Evolutionary conservation across 2,113 vertebrate species (phyloP).

Genomic region (Mohoua ochrocephala): DNA sequence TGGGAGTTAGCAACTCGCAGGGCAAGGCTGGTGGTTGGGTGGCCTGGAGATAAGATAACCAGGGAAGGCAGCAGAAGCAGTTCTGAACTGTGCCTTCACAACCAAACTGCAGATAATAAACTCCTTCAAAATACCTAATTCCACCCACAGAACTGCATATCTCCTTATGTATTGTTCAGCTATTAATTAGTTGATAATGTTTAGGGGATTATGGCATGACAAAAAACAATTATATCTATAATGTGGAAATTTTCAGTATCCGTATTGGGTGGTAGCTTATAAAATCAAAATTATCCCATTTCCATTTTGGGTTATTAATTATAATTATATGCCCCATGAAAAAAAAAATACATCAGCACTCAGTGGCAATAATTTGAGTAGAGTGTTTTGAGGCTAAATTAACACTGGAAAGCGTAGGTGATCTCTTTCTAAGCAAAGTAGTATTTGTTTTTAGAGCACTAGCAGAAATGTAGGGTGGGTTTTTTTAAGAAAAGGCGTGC

Average conservation of each 20-base stretch:
- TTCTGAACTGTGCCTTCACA: background rate
- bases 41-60: background rate
- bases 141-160: background rate
- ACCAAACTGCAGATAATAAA: background rate
- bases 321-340: background rate
- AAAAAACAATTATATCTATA: background rate
- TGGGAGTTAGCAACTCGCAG: background rate
- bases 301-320: conserved; percentile 33
- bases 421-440: background rate
- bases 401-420: conserved; percentile 10
- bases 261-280: background rate
- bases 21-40: background rate
- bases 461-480: background rate
- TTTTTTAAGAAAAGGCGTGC: background rate
- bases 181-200: conserved; percentile 24
- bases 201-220: conserved; percentile 1
- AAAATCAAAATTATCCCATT: conserved; percentile 35
- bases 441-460: background rate
- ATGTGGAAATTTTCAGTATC: background rate
- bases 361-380: background rate
- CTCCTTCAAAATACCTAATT: background rate
- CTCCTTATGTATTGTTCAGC: conserved; percentile 1
- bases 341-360: background rate
- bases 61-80: background rate
- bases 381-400: conserved; percentile 17